phyloP scores from a whole-genome alignment of 2,797 vertebrate species.

The Adelosebastes latens region DNA sequence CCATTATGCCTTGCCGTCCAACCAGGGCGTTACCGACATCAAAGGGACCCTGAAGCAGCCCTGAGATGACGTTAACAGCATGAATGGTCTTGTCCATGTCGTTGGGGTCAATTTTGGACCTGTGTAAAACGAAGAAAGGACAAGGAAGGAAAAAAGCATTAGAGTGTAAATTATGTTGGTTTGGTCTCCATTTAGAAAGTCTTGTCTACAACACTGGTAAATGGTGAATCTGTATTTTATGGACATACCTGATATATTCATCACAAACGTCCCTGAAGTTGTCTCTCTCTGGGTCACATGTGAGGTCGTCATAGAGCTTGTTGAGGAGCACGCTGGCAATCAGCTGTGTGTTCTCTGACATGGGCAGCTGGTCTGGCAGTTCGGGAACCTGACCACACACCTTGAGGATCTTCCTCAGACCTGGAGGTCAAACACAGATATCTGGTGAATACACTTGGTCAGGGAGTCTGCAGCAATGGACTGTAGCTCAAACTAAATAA shows the following conservation, averaged over 20 bases:
- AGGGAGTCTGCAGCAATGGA: not conserved
- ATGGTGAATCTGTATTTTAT: not conserved
- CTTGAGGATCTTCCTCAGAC: slow-evolving; percentile 95
- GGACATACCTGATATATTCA: slow-evolving; percentile 92
- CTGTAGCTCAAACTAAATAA: not conserved
- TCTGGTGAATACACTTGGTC: not conserved
- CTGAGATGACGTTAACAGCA: slow-evolving; percentile 93
- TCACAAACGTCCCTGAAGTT: slow-evolving; percentile 92
- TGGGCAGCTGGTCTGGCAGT: slow-evolving; percentile 89
- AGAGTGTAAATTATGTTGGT: not conserved
- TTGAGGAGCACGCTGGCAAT: slow-evolving; percentile 93
- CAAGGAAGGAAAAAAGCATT: not conserved
- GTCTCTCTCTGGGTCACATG: slow-evolving; percentile 92
- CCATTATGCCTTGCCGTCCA: slow-evolving; percentile 93
- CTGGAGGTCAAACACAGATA: slow-evolving; percentile 70
- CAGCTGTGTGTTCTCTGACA: slow-evolving; percentile 95
- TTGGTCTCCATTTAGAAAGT: not conserved
- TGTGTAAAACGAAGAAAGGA: slow-evolving; percentile 55
- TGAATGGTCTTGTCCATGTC: slow-evolving; percentile 97
- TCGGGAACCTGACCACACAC: slow-evolving; percentile 95
- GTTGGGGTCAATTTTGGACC: slow-evolving; percentile 94
- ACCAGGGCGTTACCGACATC: slow-evolving; percentile 93
- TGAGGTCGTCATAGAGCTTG: slow-evolving; percentile 93
- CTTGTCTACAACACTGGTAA: not conserved
- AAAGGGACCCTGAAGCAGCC: slow-evolving; percentile 95